These are phyloP conservation scores for Drosophila erecta DNA, from an alignment of 1,140 invertebrate genomes.

Conservation along the genomic window DNA sequence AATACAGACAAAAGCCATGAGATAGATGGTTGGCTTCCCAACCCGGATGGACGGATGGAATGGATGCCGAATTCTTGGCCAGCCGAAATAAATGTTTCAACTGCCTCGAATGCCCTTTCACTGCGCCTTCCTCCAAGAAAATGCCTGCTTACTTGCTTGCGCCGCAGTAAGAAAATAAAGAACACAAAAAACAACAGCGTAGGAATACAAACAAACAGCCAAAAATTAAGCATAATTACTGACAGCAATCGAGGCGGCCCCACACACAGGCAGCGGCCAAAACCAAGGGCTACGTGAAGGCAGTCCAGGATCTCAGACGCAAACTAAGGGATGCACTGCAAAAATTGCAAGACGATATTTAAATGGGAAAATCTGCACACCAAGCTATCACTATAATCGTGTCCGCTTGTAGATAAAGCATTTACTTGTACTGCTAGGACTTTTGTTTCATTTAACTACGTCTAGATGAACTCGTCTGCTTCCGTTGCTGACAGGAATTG, in stretches of 20 bases:
- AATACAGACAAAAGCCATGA: conserved; percentile 70
- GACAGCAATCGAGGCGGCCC: conserved; percentile 75
- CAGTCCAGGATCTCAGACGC: conserved; percentile 28
- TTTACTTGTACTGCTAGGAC: too few species aligned
- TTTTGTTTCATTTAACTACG: too few species aligned
- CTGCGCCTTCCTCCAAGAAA: conserved; percentile 33
- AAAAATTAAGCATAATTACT: conserved; percentile 83
- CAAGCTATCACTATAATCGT: too few species aligned
- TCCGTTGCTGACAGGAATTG: background rate
- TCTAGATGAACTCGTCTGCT: too few species aligned
- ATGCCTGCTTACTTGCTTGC: conserved; percentile 6
- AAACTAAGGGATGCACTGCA: conserved; percentile 10
- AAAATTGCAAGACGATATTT: background rate
- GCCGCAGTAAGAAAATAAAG: conserved; percentile 18
- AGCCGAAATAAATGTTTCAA: conserved; percentile 73
- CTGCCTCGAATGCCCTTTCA: conserved; percentile 72
- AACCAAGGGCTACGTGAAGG: conserved; percentile 63
- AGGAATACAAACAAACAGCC: conserved; percentile 55
- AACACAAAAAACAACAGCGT: conserved; percentile 14
- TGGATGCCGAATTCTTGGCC: conserved; percentile 41
- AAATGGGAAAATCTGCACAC: background rate
- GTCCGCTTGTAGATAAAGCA: too few species aligned
- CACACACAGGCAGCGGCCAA: conserved; percentile 56
- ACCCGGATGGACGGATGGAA: conserved; percentile 20
- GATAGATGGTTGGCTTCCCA: conserved; percentile 9